Evolutionary conservation across 2,113 vertebrate species (phyloP), one percentile per base, ranked within the genome.

Genomic region (Coregonus clupeaformis): DNA sequence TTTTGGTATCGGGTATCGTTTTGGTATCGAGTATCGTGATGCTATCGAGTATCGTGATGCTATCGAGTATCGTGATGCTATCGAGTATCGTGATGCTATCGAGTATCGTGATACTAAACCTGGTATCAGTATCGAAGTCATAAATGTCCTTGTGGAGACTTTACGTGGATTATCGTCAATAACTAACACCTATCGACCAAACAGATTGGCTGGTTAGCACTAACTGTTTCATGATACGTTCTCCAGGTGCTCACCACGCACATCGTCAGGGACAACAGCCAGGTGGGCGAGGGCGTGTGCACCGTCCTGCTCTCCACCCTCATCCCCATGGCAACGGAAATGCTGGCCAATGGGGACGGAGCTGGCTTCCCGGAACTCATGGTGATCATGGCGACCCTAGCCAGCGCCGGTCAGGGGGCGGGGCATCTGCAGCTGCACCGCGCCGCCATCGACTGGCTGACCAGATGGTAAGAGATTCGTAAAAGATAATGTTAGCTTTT

Each of bases 231-330:
- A 1, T 1, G 14, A 52, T 4, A 4, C 3, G 18, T 18, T 52
- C 13, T 52, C 49, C 16, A 52, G 49, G 87, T 97, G 67, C 88
- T 99, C 77, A 98, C 98, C 1, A 96, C 96, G 0, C 96, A 98
- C 76, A 99, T 99, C 1, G 97, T 99, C n/a, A 92, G 97, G 49
- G 98, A 99, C 84, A 98, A 97, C 91, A 99, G 98, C 91, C 98
- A 99, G 95, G 98, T 99, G 2, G 98, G 98, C 25, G 98, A 99
- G 93, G 98, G 97, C 0, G 98, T 98, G 70, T 99, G 98, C 91
- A 96, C 97, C 0, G 97, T 99, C 74, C 95, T 99, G 2, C 94
- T 99, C 81, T 96, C 95, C 77, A 99, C 97, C 1, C 93, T 99
- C 22, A 95, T 98, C 64, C 98, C 97, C 16, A 99, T 99, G 98